Evolutionary conservation across 2,888 invertebrate genomes (phyloP), one percentile per base, ranked within the genome.

Genomic region (Reticulitermes lucifugus): DNA sequence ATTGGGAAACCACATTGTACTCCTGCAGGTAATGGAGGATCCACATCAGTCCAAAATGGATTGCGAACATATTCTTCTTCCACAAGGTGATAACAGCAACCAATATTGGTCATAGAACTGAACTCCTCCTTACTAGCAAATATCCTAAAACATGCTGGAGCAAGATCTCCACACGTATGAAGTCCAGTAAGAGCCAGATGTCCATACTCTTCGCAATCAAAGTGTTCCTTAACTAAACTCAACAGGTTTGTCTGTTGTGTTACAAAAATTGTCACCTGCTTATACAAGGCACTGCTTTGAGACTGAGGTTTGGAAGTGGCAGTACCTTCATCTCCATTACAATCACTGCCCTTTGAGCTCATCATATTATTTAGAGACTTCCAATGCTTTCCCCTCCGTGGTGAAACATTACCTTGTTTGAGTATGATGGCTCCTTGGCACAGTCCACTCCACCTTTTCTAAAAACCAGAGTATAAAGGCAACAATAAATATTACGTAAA

Each of bases 1-100:
- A 96, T 91, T 0, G 96, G 96, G 89, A 96, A 96, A 0, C 95
- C 95, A 35, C 88, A 88, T 0, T 89, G 89, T 0, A 87, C 88
- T n/a, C 75, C 35, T 85, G 88, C 87, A 0, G 90, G 89, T 35
- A 59, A 70, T 29, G 65, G 46, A 29, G 43, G 70, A 21, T 88
- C 88, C 86, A 89, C 89, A 86, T 90, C 90, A 12, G 89, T 89
- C 87, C 90, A 90, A 84, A 90, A 89, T 70, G 90, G 90, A 71
- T 89, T 88, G 0, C 86, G 75, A 0, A 90, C 90, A 88, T 90
- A 92, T 87, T 91, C 90, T 88, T 96, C 96, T 0, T 92, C 93
- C 35, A 98, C 91, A 2, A 96, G 92, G 90, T 98, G 97, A 91
- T 98, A 98, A 89, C 98, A 98, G 90, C 98, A 98, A 0, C 97